Conservation (phyloP, 2,888 invertebrate genomes). For the Tinea pellionella region DNA sequence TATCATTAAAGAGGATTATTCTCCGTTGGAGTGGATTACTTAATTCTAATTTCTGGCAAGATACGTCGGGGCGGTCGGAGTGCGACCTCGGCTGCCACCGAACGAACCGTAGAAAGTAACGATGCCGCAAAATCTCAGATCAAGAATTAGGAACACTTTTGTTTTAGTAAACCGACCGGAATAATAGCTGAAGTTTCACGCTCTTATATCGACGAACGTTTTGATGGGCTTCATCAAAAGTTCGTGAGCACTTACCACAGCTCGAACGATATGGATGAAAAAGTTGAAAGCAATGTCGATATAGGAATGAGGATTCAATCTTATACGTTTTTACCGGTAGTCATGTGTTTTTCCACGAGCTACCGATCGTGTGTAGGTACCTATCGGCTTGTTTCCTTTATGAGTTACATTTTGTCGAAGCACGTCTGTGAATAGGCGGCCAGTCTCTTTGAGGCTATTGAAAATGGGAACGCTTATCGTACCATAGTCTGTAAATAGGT, state of each 20-base stretch:
- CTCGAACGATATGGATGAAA: slow-evolving; percentile 21
- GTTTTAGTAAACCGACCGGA: slow-evolving; percentile 57
- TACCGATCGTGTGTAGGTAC: background rate
- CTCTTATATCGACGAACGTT: slow-evolving; percentile 57
- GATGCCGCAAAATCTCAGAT: slow-evolving; percentile 56
- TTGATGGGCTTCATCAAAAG: slow-evolving; percentile 53
- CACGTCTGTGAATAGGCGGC: slow-evolving; percentile 51
- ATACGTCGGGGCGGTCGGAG: slow-evolving; percentile 17
- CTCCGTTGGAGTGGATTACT: slow-evolving; percentile 37
- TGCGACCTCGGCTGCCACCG: slow-evolving; percentile 28
- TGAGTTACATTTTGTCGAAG: slow-evolving; percentile 49
- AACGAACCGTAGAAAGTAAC: slow-evolving; percentile 50
- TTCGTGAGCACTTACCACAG: background rate
- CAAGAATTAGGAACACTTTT: slow-evolving; percentile 57
- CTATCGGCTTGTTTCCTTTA: slow-evolving; percentile 48
- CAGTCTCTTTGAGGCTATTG: slow-evolving; percentile 63
- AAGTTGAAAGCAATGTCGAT: slow-evolving; percentile 23
- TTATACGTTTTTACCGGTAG: background rate
- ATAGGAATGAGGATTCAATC: background rate
- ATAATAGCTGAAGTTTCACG: slow-evolving; percentile 55
- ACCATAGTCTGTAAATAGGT: slow-evolving; percentile 60
- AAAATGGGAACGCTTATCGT: slow-evolving; percentile 66
- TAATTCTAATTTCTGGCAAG: slow-evolving; percentile 39
- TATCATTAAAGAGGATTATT: slow-evolving; percentile 11
- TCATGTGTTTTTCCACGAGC: background rate